Evolutionary conservation across 2,797 vertebrate genomes (phyloP).

Genomic region (Scarus forsteni): DNA sequence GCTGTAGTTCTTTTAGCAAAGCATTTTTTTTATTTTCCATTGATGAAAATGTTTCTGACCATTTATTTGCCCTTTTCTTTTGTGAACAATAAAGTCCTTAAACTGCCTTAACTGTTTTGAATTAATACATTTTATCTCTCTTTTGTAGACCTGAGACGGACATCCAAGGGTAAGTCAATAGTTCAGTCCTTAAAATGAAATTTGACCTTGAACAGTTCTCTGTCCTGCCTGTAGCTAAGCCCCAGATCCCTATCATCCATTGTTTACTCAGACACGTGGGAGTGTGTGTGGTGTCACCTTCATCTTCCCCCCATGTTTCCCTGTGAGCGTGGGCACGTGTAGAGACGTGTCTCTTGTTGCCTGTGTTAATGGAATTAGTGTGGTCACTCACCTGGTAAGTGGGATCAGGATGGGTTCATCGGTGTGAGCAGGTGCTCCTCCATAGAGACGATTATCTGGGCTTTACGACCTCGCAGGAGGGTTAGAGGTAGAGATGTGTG

Average conservation of each 20-base stretch:
- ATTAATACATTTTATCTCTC: slow-evolving; percentile 13
- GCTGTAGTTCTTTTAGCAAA: too few species aligned
- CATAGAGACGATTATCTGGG: slow-evolving; percentile 67
- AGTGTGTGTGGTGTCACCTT: slow-evolving; percentile 30
- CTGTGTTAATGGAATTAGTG: slow-evolving; percentile 71
- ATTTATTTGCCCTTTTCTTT: too few species aligned
- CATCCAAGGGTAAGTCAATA: slow-evolving; percentile 82
- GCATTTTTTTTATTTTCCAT: too few species aligned
- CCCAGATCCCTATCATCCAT: slow-evolving; percentile 40
- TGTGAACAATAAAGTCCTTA: too few species aligned
- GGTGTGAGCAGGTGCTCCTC: slow-evolving; percentile 58
- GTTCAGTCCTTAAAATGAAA: not conserved
- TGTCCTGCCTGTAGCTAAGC: slow-evolving; percentile 38
- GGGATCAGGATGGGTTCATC: slow-evolving; percentile 63
- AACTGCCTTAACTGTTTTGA: not conserved
- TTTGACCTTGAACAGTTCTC: slow-evolving; percentile 31
- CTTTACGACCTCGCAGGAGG: slow-evolving; percentile 52
- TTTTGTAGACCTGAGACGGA: slow-evolving; percentile 85
- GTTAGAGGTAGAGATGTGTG: not conserved
- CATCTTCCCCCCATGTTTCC: slow-evolving; percentile 43
- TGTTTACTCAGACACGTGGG: slow-evolving; percentile 16
- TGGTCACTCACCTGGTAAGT: slow-evolving; percentile 73
- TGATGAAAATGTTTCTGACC: too few species aligned
- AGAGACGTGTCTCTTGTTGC: slow-evolving; percentile 53
- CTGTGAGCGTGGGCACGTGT: slow-evolving; percentile 50